Evolutionary conservation across 1,140 invertebrate genomes (phyloP).

Genomic region (Aphis craccivora): DNA sequence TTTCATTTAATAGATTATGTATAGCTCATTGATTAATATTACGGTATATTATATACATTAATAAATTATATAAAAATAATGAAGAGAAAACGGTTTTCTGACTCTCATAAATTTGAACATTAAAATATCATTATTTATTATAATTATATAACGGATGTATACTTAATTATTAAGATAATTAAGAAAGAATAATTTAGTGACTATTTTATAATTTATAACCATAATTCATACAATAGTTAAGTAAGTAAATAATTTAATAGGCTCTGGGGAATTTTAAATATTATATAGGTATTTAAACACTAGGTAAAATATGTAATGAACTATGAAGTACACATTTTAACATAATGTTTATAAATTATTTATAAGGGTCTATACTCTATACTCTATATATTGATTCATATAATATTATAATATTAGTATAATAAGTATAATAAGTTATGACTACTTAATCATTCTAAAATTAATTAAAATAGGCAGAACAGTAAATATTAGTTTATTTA

Average conservation of each 20-base stretch:
- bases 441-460: neutral
- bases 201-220: neutral
- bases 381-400: neutral
- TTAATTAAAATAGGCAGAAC: neutral
- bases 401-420: neutral
- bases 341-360: neutral
- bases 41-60: neutral
- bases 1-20: neutral
- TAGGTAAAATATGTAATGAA: neutral
- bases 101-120: neutral
- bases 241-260: neutral
- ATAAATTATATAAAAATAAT: neutral
- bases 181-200: neutral
- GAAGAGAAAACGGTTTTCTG: neutral
- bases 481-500: neutral
- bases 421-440: neutral
- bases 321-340: neutral
- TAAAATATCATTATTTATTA: neutral
- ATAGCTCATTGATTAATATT: neutral
- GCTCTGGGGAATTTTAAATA: neutral
- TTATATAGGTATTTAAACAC: neutral
- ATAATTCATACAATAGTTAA: neutral
- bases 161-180: neutral
- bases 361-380: neutral
- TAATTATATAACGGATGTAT: neutral